These are phyloP conservation scores for Aphelocoma californica DNA, from an alignment of 2,797 vertebrate genomes.

Conservation along the genomic window DNA sequence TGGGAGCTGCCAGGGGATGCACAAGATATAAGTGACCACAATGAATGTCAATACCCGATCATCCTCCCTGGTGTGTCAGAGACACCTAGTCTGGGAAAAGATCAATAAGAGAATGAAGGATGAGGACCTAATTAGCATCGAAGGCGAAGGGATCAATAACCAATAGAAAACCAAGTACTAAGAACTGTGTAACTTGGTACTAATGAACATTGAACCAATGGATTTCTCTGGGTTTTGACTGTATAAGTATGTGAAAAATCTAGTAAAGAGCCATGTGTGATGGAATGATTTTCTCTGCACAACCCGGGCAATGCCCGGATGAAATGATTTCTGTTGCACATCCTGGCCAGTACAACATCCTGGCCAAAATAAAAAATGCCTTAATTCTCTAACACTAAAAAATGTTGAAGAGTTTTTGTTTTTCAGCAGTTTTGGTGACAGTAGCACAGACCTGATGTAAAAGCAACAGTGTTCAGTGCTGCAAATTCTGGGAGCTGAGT, in stretches of 20 bases:
- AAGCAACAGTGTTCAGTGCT: not conserved
- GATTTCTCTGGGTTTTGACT: not conserved
- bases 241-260: not conserved
- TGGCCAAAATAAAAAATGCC: not conserved
- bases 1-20: not conserved
- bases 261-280: not conserved
- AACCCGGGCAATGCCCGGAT: not conserved
- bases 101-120: not conserved
- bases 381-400: not conserved
- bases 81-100: not conserved
- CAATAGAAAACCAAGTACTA: not conserved
- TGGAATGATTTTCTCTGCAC: not conserved
- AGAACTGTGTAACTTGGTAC: not conserved
- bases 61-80: not conserved
- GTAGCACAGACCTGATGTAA: not conserved
- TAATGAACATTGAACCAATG: not conserved
- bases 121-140: not conserved
- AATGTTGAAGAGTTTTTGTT: not conserved
- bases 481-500: not conserved
- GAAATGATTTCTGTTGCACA: not conserved
- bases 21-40: not conserved
- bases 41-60: accelerated
- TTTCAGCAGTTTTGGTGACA: not conserved
- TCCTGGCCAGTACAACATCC: not conserved
- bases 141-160: not conserved